Percentiles rank a stretch among this genome's conserved stretches.
Evolutionary conservation across 2,113 vertebrate genomes (phyloP).

Genomic region (Gymnogyps californianus): DNA sequence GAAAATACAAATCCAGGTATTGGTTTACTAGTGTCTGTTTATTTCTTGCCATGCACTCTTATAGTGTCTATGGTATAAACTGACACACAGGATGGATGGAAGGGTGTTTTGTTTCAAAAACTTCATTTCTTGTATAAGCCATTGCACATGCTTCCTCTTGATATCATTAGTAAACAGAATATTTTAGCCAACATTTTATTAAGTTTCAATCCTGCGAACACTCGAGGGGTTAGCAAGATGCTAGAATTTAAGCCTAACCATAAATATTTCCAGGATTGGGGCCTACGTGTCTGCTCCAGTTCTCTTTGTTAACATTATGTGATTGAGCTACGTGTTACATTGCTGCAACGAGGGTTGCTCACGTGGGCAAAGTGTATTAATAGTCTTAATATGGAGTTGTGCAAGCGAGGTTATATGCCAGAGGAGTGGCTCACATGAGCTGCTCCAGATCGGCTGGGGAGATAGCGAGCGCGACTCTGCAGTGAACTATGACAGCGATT

Average conservation of each 20-base stretch:
- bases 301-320: not conserved
- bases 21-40: not conserved
- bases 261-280: constrained; percentile 13
- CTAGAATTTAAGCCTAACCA: not conserved
- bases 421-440: not conserved
- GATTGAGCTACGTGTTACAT: not conserved
- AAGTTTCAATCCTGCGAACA: not conserved
- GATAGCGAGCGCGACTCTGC: not conserved
- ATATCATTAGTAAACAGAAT: constrained; percentile 12
- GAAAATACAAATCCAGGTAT: not conserved
- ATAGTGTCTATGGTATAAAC: not conserved
- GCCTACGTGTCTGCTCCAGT: not conserved
- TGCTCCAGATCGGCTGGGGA: not conserved
- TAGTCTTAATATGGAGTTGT: not conserved
- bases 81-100: not conserved
- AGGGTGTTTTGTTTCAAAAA: not conserved
- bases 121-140: not conserved
- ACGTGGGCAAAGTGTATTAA: not conserved
- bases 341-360: not conserved
- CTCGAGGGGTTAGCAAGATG: not conserved
- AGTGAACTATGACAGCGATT: not conserved
- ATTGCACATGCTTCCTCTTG: not conserved
- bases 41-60: not conserved
- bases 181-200: not conserved
- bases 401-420: not conserved